Evolutionary conservation across 2,888 invertebrate genomes (phyloP).

Genomic region (Nowickia ferox): DNA sequence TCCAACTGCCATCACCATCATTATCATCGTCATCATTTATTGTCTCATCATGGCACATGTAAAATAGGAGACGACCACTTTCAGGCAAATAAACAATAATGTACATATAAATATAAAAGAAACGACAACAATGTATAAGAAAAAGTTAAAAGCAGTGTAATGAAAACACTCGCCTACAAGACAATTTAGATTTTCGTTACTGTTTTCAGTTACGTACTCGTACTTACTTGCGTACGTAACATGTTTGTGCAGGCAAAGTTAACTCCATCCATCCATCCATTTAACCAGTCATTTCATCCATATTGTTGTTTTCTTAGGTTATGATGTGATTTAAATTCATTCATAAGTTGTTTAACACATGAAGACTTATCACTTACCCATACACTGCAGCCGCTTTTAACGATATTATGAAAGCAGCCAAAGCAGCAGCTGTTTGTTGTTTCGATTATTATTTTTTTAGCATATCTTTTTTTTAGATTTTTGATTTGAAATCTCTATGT

Average conservation of each 20-base stretch:
- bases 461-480: no score
- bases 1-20: conserved; percentile 26
- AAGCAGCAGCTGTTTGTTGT: no score
- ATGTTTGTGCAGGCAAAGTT: conserved; percentile 33
- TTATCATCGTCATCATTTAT: conserved; percentile 24
- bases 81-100: conserved; percentile 16
- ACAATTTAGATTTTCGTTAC: conserved; percentile 69
- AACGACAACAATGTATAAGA: neutral
- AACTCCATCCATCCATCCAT: conserved; percentile 3
- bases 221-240: neutral
- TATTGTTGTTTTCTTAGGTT: conserved; percentile 69
- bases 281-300: conserved; percentile 52
- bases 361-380: conserved; percentile 18
- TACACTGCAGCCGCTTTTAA: neutral
- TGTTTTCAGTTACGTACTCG: conserved; percentile 56
- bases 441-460: no score
- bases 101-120: neutral
- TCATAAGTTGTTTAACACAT: conserved; percentile 70
- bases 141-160: conserved; percentile 26
- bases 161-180: conserved; percentile 56
- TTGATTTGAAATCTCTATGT: no score
- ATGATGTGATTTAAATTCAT: conserved; percentile 73
- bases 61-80: conserved; percentile 60
- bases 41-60: conserved; percentile 49
- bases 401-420: neutral